Conservation (phyloP, 92 coral and sea anemone species). For the Galaxea fascicularis region DNA sequence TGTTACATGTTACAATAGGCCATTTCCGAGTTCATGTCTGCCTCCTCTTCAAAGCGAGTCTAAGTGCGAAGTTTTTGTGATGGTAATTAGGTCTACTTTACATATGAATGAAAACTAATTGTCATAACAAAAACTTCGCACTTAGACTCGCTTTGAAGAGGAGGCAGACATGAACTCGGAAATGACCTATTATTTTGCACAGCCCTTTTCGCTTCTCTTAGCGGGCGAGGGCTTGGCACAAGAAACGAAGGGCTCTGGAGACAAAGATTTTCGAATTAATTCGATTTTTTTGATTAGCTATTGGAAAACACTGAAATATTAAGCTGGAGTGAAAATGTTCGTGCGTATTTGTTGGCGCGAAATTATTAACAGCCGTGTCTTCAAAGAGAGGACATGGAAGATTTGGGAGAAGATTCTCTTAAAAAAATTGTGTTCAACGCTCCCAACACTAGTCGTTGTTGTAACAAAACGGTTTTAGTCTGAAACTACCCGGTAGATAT, state of each 20-base stretch:
- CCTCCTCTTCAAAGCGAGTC: no score
- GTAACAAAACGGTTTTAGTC: slow-evolving; percentile 8
- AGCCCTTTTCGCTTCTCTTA: no score
- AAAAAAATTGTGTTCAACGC: neutral
- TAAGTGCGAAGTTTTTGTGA: no score
- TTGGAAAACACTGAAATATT: neutral
- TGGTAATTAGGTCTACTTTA: no score
- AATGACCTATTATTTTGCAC: no score
- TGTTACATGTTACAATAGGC: no score
- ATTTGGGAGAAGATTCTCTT: neutral
- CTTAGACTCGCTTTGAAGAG: no score
- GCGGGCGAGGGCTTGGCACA: no score
- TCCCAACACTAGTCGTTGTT: neutral
- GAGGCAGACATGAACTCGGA: no score
- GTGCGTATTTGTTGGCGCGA: slow-evolving; percentile 12
- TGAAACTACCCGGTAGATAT: slow-evolving; percentile 2
- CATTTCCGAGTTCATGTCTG: no score
- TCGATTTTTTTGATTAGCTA: neutral
- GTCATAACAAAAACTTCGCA: no score
- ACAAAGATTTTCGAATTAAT: neutral
- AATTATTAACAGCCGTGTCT: neutral
- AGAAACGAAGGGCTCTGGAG: neutral
- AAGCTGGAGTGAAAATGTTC: slow-evolving; percentile 1
- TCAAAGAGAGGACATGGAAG: neutral
- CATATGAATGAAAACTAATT: no score